Evolutionary conservation across 2,797 vertebrate species (phyloP).

Genomic region (Mallotus villosus): DNA sequence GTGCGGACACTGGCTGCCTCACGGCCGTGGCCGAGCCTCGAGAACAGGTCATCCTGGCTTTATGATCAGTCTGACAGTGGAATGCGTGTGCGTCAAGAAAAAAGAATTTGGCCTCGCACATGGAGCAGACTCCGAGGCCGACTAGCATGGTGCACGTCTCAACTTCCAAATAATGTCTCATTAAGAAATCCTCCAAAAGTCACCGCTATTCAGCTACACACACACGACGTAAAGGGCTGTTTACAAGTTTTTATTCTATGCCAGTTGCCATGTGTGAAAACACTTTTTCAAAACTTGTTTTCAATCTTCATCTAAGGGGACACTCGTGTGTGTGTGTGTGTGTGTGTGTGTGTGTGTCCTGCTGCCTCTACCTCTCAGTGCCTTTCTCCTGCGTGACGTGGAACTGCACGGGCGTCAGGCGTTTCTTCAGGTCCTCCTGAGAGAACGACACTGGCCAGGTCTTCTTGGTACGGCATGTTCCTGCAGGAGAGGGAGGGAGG

Average conservation of each 20-base stretch:
- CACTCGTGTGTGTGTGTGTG: background rate
- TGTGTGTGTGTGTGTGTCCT: no score
- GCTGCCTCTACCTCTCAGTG: constrained; percentile 85
- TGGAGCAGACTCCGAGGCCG: background rate
- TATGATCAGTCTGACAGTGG: constrained; percentile 1
- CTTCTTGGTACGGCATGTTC: constrained; percentile 88
- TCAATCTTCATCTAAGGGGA: background rate
- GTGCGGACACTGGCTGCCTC: background rate
- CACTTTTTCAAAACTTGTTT: background rate
- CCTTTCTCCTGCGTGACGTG: constrained; percentile 96
- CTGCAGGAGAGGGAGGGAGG: constrained; percentile 62
- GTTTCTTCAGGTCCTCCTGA: constrained; percentile 88
- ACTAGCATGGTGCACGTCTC: background rate
- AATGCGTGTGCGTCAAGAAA: constrained; percentile 2
- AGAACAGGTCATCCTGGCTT: background rate
- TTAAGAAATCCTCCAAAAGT: background rate
- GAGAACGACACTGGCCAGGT: constrained; percentile 88
- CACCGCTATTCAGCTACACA: background rate
- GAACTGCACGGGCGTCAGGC: constrained; percentile 89
- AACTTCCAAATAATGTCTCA: background rate
- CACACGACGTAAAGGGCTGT: background rate
- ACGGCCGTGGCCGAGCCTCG: background rate
- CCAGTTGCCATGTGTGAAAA: background rate
- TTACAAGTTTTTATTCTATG: no score
- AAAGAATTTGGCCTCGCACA: background rate